Evolutionary conservation across 2,888 invertebrate species (phyloP).

Genomic region (Platerodrilus igneus): DNA sequence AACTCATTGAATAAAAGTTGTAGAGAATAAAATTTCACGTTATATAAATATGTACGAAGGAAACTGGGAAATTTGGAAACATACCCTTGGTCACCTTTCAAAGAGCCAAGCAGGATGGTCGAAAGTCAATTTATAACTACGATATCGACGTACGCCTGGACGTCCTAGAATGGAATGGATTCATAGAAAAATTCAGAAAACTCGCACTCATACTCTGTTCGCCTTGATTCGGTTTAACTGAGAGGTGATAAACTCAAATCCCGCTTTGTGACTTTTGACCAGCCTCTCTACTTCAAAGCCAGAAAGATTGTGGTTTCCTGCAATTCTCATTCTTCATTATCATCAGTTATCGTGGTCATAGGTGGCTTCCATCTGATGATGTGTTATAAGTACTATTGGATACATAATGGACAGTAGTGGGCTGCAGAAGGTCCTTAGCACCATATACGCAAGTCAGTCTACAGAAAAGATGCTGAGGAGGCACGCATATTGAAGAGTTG

Average conservation of each 20-base stretch:
- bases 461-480: background rate
- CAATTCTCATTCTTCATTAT: no score
- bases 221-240: no score
- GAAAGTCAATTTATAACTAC: no score
- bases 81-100: no score
- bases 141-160: no score
- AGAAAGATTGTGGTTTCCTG: background rate
- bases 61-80: no score
- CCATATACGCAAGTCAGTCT: slow-evolving; percentile 2
- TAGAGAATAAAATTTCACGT: no score
- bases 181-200: background rate
- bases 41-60: no score
- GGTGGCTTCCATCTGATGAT: slow-evolving; percentile 3
- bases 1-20: no score
- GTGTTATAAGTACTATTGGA: background rate
- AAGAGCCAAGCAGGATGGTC: no score
- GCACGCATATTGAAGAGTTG: slow-evolving; percentile 1
- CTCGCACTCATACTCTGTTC: background rate
- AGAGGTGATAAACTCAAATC: no score
- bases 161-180: slow-evolving; percentile 1
- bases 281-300: background rate
- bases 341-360: no score
- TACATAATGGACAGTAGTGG: slow-evolving; percentile 5
- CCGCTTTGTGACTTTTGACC: slow-evolving; percentile 3
- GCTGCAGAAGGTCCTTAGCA: background rate